Evolutionary conservation across 2,888 invertebrate species (phyloP), one percentile per base, ranked within the genome.

Genomic region (Eucriotettix oculatus): DNA sequence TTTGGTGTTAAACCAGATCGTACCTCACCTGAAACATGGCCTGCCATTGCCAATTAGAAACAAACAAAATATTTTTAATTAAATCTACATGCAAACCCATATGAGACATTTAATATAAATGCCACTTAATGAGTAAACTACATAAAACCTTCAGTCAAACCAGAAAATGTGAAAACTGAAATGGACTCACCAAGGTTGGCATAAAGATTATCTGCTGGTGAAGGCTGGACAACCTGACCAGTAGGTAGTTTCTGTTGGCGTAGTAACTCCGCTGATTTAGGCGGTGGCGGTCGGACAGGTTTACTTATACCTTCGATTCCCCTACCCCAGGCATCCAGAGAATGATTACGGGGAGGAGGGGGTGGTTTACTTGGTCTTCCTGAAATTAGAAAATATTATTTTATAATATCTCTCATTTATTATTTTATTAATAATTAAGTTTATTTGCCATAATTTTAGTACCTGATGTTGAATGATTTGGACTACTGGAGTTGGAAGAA

Each of bases 1-100:
- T 87, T 81, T 14, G 88, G 87, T 58, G 87, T 86, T 67, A 90
- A 79, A 61, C 86, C 82, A 70, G 87, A 88, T 71, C 90, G 79
- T 66, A 88, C 86, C 78, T 90, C 90, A 72, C 90, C 87, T 86
- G 72, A 72, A 71, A 73, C 10, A 53, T 55, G 58, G 52, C 41
- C 60, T 60, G 48, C 17, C 54, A 14, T n/a, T 60, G 42, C 57
- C 58, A 44, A 60, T 60, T 53, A 62, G 58, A 58, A n/a, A 53
- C n/a, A 57, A 2, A 29, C 29, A 29, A 29, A 29, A 29, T 29
- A 29, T 29, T 29, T 29, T 29, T 29, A 29, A 29, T 5, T 7
- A 29, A 29, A 29, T 29, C 29, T 29, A 29, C 29, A 29, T 29
- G 29, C 29, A 29, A 29, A 29, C 29, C 29, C 29, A 29, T 2